Evolutionary conservation across 2,888 invertebrate genomes (phyloP), one percentile per base, ranked within the genome.

Genomic region (Lasiommata megera): DNA sequence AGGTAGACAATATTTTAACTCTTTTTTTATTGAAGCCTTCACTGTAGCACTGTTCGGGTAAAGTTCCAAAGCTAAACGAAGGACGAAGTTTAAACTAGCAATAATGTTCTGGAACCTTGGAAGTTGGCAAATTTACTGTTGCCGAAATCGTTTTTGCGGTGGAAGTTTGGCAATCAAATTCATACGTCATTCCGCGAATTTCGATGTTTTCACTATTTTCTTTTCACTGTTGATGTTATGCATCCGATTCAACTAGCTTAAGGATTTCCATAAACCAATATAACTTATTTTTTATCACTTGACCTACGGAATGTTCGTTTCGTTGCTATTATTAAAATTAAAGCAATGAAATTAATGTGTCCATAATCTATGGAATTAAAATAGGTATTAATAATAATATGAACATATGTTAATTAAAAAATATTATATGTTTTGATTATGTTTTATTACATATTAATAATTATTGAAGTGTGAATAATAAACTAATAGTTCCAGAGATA

Each of bases 21-120:
- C 16, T 46, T 46, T n/a, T n/a, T 31, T 34, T 48, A 48, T 36
- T 48, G 34, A 18, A 48, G n/a, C 16, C 18, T 36, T 48, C 34
- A 48, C 34, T 18, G 36, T 36, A 31, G 47, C 36, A 18, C 48
- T 37, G 48, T 48, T 48, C 37, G 36, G 18, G 37, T 50, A 50
- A 50, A 50, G 50, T 58, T 66, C 64, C 28, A 31, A 47, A 75
- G 77, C 44, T 73, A 77, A 78, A 73, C 72, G 69, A 72, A 74
- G 54, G 47, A 55, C 54, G 54, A 47, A 55, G 46, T 47, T 55
- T 55, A 47, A 55, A 55, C 47, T 47, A 47, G 47, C 47, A 47
- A 47, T 55, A 47, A 55, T 55, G 54, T 38, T 50, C 54, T 46
- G 28, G 54, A 44, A 55, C 54, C 54, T 55, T 55, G 47, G 40